A percentile compares a stretch with the other conserved stretches of the same genome.
phyloP scores from a whole-genome alignment of 2,888 invertebrate genomes.

The Oasisia sp. region DNA sequence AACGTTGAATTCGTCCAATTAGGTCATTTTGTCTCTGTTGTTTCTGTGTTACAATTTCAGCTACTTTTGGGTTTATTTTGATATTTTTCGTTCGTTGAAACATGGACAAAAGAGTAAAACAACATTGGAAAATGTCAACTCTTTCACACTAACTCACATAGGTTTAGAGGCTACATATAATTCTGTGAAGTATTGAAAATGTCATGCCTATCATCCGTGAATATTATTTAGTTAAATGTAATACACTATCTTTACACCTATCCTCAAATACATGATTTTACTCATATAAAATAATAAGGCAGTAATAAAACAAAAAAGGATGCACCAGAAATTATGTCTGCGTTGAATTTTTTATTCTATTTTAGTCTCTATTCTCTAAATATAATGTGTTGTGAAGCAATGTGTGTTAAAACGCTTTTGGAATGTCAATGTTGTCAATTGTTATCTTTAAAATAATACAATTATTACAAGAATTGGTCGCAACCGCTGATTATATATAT shows the following conservation, averaged over 20 bases:
- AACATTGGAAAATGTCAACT: too few relatives aligned
- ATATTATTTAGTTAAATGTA: neutral
- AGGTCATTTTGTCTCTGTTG: neutral
- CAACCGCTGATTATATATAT: too few relatives aligned
- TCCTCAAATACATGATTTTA: neutral
- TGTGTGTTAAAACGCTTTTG: neutral
- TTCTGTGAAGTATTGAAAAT: neutral
- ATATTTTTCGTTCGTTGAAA: too few relatives aligned
- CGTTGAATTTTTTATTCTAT: neutral
- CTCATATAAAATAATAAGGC: neutral
- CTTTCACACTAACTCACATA: neutral
- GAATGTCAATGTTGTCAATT: neutral
- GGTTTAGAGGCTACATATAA: neutral
- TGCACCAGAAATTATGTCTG: neutral
- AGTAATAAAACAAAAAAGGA: neutral
- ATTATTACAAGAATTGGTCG: neutral
- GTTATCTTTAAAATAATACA: neutral
- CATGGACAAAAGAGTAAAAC: too few relatives aligned
- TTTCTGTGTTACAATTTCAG: neutral
- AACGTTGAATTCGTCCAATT: neutral
- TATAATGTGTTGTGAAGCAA: neutral
- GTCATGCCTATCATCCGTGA: neutral
- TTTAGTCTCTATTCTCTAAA: neutral
- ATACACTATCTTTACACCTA: neutral
- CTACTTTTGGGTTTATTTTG: neutral